A percentile compares a stretch with the other conserved stretches of the same genome.
Evolutionary conservation across 2,797 vertebrate species (phyloP).

Genomic region (Myiotriccus ornatus): DNA sequence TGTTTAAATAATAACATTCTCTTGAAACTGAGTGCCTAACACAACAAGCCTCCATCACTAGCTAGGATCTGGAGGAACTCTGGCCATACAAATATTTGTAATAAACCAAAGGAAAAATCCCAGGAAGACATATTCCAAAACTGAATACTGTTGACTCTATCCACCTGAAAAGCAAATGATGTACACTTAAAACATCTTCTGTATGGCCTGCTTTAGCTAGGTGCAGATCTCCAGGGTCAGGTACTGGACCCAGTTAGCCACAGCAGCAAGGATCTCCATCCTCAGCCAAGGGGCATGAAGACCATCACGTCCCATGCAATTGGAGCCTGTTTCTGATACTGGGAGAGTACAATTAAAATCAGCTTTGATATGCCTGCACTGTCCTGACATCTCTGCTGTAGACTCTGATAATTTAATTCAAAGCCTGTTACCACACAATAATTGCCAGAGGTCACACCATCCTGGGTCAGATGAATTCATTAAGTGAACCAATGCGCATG

Average conservation of each 20-base stretch:
- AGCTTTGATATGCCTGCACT: background rate
- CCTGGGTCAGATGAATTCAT: background rate
- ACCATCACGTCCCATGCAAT: accelerated
- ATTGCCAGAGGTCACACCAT: background rate
- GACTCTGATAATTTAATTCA: background rate
- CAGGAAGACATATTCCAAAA: background rate
- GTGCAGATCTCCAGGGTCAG: background rate
- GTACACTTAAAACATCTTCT: accelerated
- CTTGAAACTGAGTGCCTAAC: background rate
- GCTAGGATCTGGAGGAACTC: background rate
- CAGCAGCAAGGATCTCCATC: background rate
- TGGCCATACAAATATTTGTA: accelerated
- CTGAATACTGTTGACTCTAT: background rate
- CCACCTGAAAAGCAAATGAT: background rate
- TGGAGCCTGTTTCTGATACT: background rate
- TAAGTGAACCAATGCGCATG: background rate
- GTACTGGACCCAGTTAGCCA: background rate
- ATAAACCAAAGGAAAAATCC: background rate
- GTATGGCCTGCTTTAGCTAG: background rate
- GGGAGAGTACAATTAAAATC: background rate
- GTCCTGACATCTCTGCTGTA: background rate
- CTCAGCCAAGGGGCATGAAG: background rate
- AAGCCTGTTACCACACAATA: background rate
- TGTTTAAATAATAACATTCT: constrained; percentile 7
- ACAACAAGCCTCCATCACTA: background rate